Conservation (phyloP, 2,113 vertebrate genomes). For the Ploceus nigricollis region DNA sequence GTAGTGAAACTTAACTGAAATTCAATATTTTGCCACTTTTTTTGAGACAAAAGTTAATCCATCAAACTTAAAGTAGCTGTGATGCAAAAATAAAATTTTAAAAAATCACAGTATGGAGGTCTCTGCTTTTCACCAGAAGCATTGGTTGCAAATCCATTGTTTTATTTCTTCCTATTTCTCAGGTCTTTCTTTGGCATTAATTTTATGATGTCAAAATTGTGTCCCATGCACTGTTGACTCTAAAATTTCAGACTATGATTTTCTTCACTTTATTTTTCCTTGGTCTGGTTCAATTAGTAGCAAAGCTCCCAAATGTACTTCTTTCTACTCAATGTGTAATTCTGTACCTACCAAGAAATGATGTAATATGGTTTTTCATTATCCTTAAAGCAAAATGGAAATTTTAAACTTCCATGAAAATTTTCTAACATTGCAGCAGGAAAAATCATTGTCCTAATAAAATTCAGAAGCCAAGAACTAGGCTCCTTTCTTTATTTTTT, state of each 20-base stretch:
- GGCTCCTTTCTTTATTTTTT: not conserved
- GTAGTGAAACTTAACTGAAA: not conserved
- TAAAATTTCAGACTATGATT: not conserved
- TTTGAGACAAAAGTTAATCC: not conserved
- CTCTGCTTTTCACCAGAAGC: not conserved
- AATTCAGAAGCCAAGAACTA: not conserved
- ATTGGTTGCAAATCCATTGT: not conserved
- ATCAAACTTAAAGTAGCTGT: not conserved
- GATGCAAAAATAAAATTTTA: not conserved
- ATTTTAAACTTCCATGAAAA: not conserved
- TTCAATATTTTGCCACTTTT: not conserved
- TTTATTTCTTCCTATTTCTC: not conserved
- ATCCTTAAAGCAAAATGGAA: not conserved
- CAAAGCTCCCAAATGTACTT: not conserved
- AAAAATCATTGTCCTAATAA: not conserved
- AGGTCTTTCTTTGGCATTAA: not conserved
- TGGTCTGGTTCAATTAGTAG: not conserved
- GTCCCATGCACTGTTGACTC: not conserved
- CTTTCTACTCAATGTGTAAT: not conserved
- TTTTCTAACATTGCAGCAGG: not conserved
- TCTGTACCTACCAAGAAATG: not conserved
- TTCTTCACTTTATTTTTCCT: not conserved
- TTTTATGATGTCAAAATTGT: not conserved
- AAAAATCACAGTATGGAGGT: accelerated
- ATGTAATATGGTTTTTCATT: not conserved